phyloP scores from a whole-genome alignment of 2,888 invertebrate species.

The Hydrotaea cyrtoneurina region DNA sequence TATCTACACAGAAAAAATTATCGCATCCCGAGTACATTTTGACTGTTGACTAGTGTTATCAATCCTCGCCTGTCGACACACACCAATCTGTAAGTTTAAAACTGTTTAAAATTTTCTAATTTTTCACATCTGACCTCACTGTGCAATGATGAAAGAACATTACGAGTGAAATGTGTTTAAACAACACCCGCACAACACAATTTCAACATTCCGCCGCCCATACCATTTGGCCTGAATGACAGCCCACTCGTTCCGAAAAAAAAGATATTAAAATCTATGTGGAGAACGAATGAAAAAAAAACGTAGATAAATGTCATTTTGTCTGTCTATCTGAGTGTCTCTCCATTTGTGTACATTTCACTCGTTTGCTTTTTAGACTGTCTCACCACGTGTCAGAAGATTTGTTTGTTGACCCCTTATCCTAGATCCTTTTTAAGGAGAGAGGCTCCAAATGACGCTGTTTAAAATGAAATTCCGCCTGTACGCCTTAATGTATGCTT shows the following conservation, averaged over 20 bases:
- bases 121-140: slow-evolving; percentile 6
- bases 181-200: no score
- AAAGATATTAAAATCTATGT: slow-evolving; percentile 5
- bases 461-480: not conserved
- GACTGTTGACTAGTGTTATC: no score
- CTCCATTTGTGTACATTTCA: not conserved
- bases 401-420: slow-evolving; percentile 21
- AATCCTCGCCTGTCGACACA: no score
- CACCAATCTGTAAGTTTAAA: no score
- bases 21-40: no score
- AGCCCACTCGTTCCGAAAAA: not conserved
- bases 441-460: not conserved
- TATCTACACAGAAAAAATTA: no score
- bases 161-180: slow-evolving; percentile 9
- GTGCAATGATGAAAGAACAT: slow-evolving; percentile 1
- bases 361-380: not conserved
- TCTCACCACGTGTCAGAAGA: not conserved
- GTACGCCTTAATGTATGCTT: slow-evolving; percentile 13
- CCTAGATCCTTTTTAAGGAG: not conserved
- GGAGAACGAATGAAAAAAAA: not conserved
- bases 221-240: not conserved
- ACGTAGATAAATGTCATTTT: slow-evolving; percentile 18
- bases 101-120: no score
- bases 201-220: not conserved
- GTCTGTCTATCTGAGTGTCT: not conserved